Evolutionary conservation across 2,888 invertebrate species (phyloP).

Genomic region (Chrysolina oricalcia): DNA sequence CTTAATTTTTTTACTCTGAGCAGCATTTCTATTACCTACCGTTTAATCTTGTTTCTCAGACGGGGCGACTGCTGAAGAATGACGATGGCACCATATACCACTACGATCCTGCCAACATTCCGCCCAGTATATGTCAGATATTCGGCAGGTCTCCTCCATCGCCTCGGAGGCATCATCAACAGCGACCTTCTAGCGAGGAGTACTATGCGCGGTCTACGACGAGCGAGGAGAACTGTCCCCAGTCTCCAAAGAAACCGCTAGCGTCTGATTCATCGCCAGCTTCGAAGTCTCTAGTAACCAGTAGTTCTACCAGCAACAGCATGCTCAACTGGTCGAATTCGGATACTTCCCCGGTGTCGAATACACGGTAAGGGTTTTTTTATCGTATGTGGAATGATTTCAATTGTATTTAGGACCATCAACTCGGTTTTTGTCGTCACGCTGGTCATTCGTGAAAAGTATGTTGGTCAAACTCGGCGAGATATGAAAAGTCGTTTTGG

Average conservation of each 20-base stretch:
- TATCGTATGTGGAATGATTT: neutral
- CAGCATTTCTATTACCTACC: neutral
- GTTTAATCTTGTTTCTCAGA: constrained; percentile 69
- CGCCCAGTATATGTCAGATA: constrained; percentile 66
- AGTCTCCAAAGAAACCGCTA: constrained; percentile 61
- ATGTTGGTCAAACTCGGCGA: too few species aligned
- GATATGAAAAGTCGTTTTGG: too few species aligned
- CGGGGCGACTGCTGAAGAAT: constrained; percentile 84
- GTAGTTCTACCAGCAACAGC: constrained; percentile 69
- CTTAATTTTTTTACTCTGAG: too few species aligned
- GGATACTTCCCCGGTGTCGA: constrained; percentile 48
- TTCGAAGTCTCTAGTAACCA: constrained; percentile 62
- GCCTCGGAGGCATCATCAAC: constrained; percentile 50
- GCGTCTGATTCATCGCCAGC: constrained; percentile 57
- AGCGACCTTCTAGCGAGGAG: constrained; percentile 40
- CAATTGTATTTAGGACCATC: too few species aligned
- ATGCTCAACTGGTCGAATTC: constrained; percentile 67
- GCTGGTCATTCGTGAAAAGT: too few species aligned
- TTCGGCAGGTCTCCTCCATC: constrained; percentile 57
- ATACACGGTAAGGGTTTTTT: constrained; percentile 20
- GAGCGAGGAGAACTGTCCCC: constrained; percentile 41
- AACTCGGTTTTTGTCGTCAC: too few species aligned
- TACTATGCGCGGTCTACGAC: constrained; percentile 46
- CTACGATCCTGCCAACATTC: constrained; percentile 83
- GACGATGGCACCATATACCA: constrained; percentile 85